Conservation (phyloP, 1,140 invertebrate genomes). For the Pseudobourletiella spinata region DNA sequence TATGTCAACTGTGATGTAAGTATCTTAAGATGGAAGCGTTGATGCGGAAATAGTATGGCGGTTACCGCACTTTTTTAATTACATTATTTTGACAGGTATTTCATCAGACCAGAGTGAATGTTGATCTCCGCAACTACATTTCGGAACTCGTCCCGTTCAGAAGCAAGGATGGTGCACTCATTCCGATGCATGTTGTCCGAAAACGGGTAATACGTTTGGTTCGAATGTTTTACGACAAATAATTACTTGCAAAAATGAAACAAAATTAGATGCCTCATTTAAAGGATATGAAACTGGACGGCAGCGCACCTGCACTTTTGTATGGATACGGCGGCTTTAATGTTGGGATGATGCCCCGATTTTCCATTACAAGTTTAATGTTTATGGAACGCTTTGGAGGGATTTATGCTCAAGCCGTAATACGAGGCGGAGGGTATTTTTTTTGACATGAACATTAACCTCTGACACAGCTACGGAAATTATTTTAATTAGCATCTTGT, state of each 20-base stretch:
- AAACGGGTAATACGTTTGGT: conserved; percentile 56
- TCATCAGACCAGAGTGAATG: conserved; percentile 71
- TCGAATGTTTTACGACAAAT: background rate
- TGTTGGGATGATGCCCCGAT: conserved; percentile 74
- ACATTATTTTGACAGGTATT: conserved; percentile 53
- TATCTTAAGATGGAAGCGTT: too few species aligned
- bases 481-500: background rate
- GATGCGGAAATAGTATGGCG: too few species aligned
- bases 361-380: conserved; percentile 67
- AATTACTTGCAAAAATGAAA: background rate
- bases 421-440: conserved; percentile 84
- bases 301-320: conserved; percentile 64
- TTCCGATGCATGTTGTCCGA: conserved; percentile 94
- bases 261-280: background rate
- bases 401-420: conserved; percentile 82
- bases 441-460: background rate
- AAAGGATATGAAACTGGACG: conserved; percentile 36
- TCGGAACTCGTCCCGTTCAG: conserved; percentile 86
- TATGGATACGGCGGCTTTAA: conserved; percentile 98
- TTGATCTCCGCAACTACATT: conserved; percentile 68
- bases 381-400: conserved; percentile 87
- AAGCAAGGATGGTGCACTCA: conserved; percentile 87
- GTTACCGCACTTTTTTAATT: background rate
- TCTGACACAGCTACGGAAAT: background rate
- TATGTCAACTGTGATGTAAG: background rate